Evolutionary conservation across 2,888 invertebrate genomes (phyloP), one percentile per base, ranked within the genome.

Genomic region (Parapristionchus giblindavisi): DNA sequence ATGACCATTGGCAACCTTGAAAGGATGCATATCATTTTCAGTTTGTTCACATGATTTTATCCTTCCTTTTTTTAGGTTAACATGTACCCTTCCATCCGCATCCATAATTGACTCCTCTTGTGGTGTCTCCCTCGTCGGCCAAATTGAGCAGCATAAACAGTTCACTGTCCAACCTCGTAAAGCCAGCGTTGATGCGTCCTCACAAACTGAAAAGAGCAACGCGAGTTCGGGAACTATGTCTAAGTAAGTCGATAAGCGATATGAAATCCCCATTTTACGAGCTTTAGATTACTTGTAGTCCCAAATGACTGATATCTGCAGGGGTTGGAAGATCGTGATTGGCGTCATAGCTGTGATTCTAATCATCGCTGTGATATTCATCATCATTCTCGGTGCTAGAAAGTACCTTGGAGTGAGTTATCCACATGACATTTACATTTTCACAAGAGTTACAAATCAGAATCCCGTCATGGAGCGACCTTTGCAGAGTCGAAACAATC

Each of bases 311-410:
- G 34, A 29, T 58, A 58, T 29, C n/a, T 34, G 17, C 61, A 78
- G 78, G 34, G 66, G 61, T 14, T 82, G 81, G 81, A 82, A 82
- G 66, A 75, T 77, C 17, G 77, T 79, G 0, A 73, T 80, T n/a
- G 80, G 78, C n/a, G 76, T 82, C 11, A 52, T 79, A n/a, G 77
- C 77, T 0, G 77, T 79, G 8, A 17, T 80, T 38, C 6, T 66
- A 1, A 75, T 82, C 43, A 61, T 79, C 27, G 29, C 77, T 3
- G 54, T 79, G 8, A 76, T 82, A 14, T 75, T 63, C 3, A 4
- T 78, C 29, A 77, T 82, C 48, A 75, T 80, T 8, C 78, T 78
- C 77, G 78, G 71, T 56, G 80, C 79, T 72, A 75, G 80, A 58
- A 81, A 80, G 40, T 65, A 76, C 43, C 75, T 80, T 29, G 68